Base-by-base conservation (phyloP, 2,113 vertebrate genomes). In the Cyanoramphus novaezelandiae region DNA sequence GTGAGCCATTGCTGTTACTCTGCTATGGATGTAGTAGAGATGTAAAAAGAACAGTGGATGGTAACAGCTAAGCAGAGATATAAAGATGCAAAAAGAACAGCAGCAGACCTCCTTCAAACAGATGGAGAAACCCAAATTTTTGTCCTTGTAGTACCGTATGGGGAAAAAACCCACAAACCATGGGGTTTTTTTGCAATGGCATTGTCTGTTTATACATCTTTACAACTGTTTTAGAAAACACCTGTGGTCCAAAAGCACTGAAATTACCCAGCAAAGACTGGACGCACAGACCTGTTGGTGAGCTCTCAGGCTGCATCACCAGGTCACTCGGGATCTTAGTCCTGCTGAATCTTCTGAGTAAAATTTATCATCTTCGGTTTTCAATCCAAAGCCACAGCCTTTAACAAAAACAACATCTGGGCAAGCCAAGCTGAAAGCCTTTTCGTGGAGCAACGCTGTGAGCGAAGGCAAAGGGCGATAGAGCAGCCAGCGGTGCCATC, bases 401-500 rank as follows among this genome's bases (percentile, higher is more conserved):
- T 46, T 79, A 35, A 84, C 57, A 81, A 84, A 90, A 72, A 18
- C 24, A 55, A 2, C 39, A 28, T 55, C 55, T 46, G 49, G 47
- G 69, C n/a, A 75, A 95, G 81, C 89, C 18, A 14, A 57, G 35
- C 16, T 59, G 46, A 86, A 23, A 87, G 53, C 15, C 60, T 59
- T 82, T 53, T 49, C 41, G 4, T 12, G 1, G 28, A 31, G 27
- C 5, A 8, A 10, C 46, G 44, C 47, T 88, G 52, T 53, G 88
- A 93, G 43, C 1, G 17, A 59, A 55, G 47, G 64, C 2, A 37
- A 70, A 46, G 37, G 53, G 55, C 13, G 70, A 84, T 95, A 19
- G 62, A 4, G 16, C 49, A 90, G 95, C 76, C 44, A 0, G 89
- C 63, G 49, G 53, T 96, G 97, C 97, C 97, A 96, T 82, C 97